Evolutionary conservation across 1,140 invertebrate genomes (phyloP).

Genomic region (Reticulitermes speratus): DNA sequence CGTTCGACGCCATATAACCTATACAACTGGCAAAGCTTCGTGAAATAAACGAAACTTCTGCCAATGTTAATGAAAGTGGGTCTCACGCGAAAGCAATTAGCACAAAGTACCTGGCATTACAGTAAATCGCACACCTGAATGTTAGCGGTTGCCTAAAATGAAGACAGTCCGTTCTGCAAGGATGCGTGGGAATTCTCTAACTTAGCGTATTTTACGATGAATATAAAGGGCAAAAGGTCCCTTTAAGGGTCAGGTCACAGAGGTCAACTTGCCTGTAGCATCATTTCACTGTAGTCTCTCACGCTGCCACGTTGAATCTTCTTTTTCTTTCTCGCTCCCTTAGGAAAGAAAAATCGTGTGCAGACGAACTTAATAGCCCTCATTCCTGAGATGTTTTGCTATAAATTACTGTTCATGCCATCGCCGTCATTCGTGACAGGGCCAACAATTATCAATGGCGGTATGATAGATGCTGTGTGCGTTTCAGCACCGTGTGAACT

Average conservation of each 20-base stretch:
- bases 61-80: too few relatives aligned
- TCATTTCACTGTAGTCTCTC: background rate
- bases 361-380: slow-evolving; percentile 11
- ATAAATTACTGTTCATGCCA: background rate
- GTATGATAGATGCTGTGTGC: background rate
- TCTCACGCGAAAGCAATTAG: too few relatives aligned
- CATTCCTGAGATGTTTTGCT: slow-evolving; percentile 11
- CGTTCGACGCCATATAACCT: too few relatives aligned
- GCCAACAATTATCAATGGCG: background rate
- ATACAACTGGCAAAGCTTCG: too few relatives aligned
- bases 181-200: background rate
- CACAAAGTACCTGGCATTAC: too few relatives aligned
- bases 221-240: background rate
- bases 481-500: background rate
- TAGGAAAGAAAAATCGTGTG: background rate
- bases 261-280: slow-evolving; percentile 2
- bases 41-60: too few relatives aligned
- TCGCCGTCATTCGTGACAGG: background rate
- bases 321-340: background rate
- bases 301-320: background rate
- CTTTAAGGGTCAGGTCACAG: slow-evolving; percentile 14
- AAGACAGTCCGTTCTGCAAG: background rate
- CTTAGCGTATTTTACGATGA: background rate
- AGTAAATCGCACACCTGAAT: too few relatives aligned
- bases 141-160: too few relatives aligned